A percentile compares a stretch with the other conserved stretches of the same genome.
These are phyloP conservation scores for Coecobrya sp. DNA, from an alignment of 2,888 invertebrate species.

Conservation along the genomic window DNA sequence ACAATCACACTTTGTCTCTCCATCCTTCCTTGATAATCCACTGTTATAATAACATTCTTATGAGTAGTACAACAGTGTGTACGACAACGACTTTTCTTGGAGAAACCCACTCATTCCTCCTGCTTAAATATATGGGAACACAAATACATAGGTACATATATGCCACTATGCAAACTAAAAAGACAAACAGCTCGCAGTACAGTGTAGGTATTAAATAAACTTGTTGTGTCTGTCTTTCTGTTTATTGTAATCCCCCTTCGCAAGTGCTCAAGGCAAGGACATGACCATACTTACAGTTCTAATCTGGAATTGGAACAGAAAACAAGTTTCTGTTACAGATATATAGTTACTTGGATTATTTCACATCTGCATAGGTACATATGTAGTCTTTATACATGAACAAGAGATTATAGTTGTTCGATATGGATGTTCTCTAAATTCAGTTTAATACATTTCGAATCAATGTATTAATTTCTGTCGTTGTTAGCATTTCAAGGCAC, in stretches of 20 bases:
- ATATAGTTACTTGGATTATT: neutral
- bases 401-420: neutral
- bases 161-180: neutral
- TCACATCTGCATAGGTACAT: neutral
- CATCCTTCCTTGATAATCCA: constrained; percentile 21
- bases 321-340: neutral
- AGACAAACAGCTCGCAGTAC: neutral
- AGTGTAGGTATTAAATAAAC: constrained; percentile 41
- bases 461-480: neutral
- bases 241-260: constrained; percentile 15
- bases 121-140: too few relatives aligned
- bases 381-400: neutral
- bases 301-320: neutral
- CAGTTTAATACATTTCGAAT: constrained; percentile 19
- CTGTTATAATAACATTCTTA: neutral
- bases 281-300: neutral
- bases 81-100: neutral
- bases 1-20: constrained; percentile 4
- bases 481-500: neutral
- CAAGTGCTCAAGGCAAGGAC: constrained; percentile 17
- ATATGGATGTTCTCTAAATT: neutral
- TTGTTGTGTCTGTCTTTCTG: constrained; percentile 34
- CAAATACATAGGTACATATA: neutral
- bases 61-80: too few relatives aligned
- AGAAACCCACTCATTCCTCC: too few relatives aligned